These are phyloP conservation scores for Oryctolagus cuniculus DNA, from an alignment of 2,113 vertebrate species.

Conservation along the genomic window DNA sequence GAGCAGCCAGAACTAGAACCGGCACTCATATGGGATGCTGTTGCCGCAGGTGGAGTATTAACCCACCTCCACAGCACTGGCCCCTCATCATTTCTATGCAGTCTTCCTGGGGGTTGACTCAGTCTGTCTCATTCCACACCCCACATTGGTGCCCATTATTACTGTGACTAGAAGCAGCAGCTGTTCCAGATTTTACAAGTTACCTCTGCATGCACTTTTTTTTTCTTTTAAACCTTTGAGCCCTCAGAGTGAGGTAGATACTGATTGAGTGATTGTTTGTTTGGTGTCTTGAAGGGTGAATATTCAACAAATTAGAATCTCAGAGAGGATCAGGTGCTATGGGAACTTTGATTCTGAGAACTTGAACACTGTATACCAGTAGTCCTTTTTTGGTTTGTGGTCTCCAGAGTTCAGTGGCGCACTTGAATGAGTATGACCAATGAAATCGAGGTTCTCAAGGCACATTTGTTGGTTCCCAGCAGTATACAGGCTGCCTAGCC, in stretches of 20 bases:
- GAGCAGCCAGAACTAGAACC: too few relatives aligned
- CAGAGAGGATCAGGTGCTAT: neutral
- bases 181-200: neutral
- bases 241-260: neutral
- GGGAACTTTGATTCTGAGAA: neutral
- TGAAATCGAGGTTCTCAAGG: neutral
- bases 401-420: neutral
- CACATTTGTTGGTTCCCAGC: neutral
- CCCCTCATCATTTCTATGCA: neutral
- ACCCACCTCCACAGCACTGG: too few relatives aligned
- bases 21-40: too few relatives aligned
- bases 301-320: neutral
- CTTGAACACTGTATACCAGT: rapidly evolving
- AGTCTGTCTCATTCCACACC: neutral
- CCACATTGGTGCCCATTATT: neutral
- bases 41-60: too few relatives aligned
- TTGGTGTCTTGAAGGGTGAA: neutral
- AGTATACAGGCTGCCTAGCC: neutral
- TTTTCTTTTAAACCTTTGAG: neutral
- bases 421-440: neutral
- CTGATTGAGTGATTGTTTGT: neutral
- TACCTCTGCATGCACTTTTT: neutral
- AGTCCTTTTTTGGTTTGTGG: neutral
- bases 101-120: neutral
- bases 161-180: neutral